Base-by-base conservation (phyloP, 2,113 vertebrate genomes). In the Charadrius vociferus region DNA sequence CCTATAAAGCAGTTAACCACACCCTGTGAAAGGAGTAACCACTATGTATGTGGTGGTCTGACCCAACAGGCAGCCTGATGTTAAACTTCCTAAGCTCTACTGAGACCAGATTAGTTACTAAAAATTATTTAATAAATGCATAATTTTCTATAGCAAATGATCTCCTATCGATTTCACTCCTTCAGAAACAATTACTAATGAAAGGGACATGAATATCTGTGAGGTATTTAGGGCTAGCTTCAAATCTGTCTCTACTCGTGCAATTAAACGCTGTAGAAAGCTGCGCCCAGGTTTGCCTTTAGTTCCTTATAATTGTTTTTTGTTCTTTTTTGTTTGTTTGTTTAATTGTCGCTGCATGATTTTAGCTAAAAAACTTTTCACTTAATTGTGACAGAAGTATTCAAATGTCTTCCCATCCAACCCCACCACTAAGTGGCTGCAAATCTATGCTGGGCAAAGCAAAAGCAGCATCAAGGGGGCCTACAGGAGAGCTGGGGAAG, bases 191-290 rank as follows among this genome's bases (percentile, higher is more conserved):
- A 13, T 43, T 77, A 32, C 61, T 86, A 53, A 77, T 82, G 26
- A 75, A 50, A 83, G 8, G 23, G 43, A 36, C 16, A 65, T 0
- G 0, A 88, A 16, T 45, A 58, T n/a, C 11, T 39, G 5, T 49
- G 45, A 81, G 19, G 11, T 36, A 36, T 52, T 22, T 62, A 68
- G 65, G 41, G 7, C 5, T 23, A 88, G 7, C 19, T 88, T 82
- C 18, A 80, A 88, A 80, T 52, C 12, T 80, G 23, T 20, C 53
- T 90, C 43, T 80, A 7, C 3, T 4, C 23, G 22, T 73, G 34
- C 22, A 74, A 63, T 6, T 83, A 83, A 70, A 14, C 22, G 21
- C 27, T 41, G 14, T 21, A 58, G 65, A 90, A 82, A 68, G 3
- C 7, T 53, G 5, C 50, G 21, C 12, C 70, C 3, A 1, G 4